phyloP scores from a whole-genome alignment of 1,140 invertebrate species.

The Lanistes nyassanus region DNA sequence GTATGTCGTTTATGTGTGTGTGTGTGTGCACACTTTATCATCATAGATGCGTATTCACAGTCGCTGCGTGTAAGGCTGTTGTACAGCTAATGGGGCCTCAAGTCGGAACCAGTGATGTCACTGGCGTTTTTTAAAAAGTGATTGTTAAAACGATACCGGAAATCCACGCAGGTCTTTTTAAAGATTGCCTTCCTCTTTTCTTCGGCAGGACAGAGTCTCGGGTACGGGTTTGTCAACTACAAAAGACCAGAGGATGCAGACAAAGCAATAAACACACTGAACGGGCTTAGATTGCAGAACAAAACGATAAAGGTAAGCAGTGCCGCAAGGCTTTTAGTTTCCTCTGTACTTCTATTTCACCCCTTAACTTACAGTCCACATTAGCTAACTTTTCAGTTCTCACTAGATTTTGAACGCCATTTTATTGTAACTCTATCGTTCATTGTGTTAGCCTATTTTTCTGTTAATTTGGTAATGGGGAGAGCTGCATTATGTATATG shows the following conservation, averaged over 20 bases:
- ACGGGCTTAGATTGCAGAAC: conserved; percentile 96
- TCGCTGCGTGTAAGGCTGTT: no score
- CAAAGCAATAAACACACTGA: conserved; percentile 96
- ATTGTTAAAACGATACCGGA: neutral
- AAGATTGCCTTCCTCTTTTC: neutral
- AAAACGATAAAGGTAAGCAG: conserved; percentile 96
- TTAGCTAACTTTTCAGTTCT: conserved; percentile 19
- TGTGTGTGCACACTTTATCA: no score
- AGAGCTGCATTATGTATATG: conserved; percentile 17
- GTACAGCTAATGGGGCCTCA: no score
- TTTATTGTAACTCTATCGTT: conserved; percentile 17
- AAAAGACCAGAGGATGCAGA: conserved; percentile 95
- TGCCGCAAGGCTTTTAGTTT: neutral
- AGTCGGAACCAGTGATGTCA: no score
- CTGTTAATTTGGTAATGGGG: conserved; percentile 21
- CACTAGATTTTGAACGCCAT: conserved; percentile 16
- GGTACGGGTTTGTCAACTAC: conserved; percentile 99
- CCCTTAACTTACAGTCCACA: neutral
- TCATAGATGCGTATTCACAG: no score
- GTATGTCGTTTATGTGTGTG: no score
- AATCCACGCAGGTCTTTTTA: neutral
- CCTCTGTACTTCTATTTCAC: neutral
- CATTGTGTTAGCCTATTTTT: conserved; percentile 19
- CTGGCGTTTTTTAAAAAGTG: no score
- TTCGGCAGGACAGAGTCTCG: conserved; percentile 92